These are phyloP conservation scores for Dasypus novemcinctus DNA, from an alignment of 2,113 vertebrate genomes.

Conservation along the genomic window DNA sequence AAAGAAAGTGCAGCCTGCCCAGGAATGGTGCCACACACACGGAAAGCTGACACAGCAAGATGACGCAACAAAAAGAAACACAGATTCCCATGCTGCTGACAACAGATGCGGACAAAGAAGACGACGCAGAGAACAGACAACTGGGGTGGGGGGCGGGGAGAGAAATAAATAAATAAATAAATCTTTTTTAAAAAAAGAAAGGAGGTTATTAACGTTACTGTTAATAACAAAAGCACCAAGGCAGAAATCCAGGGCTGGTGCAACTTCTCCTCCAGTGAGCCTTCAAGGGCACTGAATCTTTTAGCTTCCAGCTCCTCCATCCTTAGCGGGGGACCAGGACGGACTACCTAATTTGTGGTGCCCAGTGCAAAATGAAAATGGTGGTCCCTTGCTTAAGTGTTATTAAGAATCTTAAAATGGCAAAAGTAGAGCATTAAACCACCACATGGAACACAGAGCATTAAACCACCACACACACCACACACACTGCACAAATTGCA, in stretches of 20 bases:
- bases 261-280: background rate
- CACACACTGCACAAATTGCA: too few species aligned
- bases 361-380: background rate
- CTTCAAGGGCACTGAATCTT: background rate
- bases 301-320: background rate
- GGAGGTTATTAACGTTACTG: background rate
- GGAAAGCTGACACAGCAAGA: too few species aligned
- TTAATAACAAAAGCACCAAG: background rate
- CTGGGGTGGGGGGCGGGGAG: too few species aligned
- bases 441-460: background rate
- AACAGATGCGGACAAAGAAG: too few species aligned
- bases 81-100: too few species aligned
- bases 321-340: background rate
- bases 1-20: too few species aligned
- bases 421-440: background rate
- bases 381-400: background rate
- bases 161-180: too few species aligned
- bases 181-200: too few species aligned
- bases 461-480: background rate
- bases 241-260: background rate
- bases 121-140: too few species aligned
- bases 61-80: too few species aligned
- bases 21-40: too few species aligned
- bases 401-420: background rate
- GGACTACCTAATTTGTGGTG: background rate